Base-by-base conservation (phyloP, 2,113 vertebrate species). In the Ictidomys tridecemlineatus region DNA sequence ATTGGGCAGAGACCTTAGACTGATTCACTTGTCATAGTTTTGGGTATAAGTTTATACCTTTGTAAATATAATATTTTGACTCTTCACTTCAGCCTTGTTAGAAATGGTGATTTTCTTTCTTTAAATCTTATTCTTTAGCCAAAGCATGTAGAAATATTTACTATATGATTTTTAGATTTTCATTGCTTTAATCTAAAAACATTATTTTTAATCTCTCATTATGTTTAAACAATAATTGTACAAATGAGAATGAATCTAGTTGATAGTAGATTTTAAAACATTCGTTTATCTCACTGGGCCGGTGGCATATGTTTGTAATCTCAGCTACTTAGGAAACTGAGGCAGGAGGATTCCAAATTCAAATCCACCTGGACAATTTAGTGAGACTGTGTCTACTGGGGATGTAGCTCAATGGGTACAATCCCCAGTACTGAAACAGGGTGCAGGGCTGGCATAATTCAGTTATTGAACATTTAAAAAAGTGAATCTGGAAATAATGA, bases 201-300 rank as follows among this genome's bases (percentile, higher is more conserved):
- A 65, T 76, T 76, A n/a, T 87, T 97, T 93, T 93, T 76, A 88
- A 74, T 65, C 12, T 82, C 39, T 85, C 70, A 30, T 2, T 95
- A 48, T 93, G 53, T 28, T 96, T 24, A 88, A 39, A 39, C 42
- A 86, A 14, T 80, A 90, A 45, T 87, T 93, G 34, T 69, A 69
- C 53, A 94, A 87, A 63, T 90, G 42, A 96, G 48, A 90, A 87
- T 4, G n/a, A 73, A 86, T 93, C 28, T 88, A 74, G 56, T 70
- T 92, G 73, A 93, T 24, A 83, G 7, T 39, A 82, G 26, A 14
- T 96, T 88, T 86, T 42, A 91, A 95, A 91, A 96, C 9, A n/a
- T 45, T 94, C 74, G 34, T 56, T 72, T 89, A 69, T 96, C 20
- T 93, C 5, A 74, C 16, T n/a, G 67, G 67, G 7, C 67, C 16